Evolutionary conservation across 2,888 invertebrate species (phyloP), one percentile per base, ranked within the genome.

Genomic region (Gymnosoma rotundatum): DNA sequence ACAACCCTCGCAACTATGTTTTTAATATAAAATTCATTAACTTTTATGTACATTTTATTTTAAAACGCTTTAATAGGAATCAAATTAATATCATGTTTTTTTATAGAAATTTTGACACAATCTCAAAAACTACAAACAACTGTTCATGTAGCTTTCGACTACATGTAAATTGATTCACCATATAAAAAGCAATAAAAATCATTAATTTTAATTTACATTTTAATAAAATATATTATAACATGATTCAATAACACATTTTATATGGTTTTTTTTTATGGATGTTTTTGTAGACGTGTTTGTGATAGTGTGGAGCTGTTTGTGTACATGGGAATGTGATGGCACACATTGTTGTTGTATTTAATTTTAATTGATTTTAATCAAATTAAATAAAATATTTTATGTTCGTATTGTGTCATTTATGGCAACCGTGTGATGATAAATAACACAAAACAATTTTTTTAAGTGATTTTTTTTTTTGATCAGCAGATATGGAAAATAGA

Each of bases 351-450:
- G 73, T 79, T 81, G 74, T 67, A 89, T 89, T 89, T 88, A 90
- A 91, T 89, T 90, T 87, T 88, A 88, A 86, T 87, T 87, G 87
- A 88, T 88, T 87, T 84, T 78, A 86, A 86, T 86, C 81, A 86
- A 86, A 86, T 78, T 86, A 73, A 85, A 86, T 86, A 2, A 42
- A 42, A 42, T 42, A 12, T 42, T 42, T 86, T 32, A 72, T 67
- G 36, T 10, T 61, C 50, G 54, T 52, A 20, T 76, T 72, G 60
- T 32, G 14, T 63, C 42, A 36, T 36, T 56, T 36, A 45, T 61
- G 45, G 18, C 32, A 36, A 64, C 56, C 48, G 60, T 60, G 67
- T 54, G 63, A 18, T 20, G n/a, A 10, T 52, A 7, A 52, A 2
- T 0, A 18, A 7, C 7, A 7, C 7, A 8, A 7, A 50, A 50